Conservation (phyloP, 2,888 invertebrate species). For the Corythucha ciliata region DNA sequence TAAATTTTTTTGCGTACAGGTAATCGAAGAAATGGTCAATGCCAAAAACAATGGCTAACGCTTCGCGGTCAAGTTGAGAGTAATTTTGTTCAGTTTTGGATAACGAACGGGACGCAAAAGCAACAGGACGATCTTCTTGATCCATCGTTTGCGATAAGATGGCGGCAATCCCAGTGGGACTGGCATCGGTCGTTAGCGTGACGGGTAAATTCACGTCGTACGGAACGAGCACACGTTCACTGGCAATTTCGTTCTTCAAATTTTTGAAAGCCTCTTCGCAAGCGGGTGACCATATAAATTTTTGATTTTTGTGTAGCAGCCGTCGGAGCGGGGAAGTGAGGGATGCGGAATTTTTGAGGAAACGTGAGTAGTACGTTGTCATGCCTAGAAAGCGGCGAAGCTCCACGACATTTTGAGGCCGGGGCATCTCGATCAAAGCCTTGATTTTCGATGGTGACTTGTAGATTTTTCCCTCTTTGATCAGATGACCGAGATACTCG, state of each 20-base stretch:
- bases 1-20: constrained; percentile 7
- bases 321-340: constrained; percentile 1
- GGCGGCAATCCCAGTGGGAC: constrained; percentile 22
- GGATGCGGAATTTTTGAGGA: constrained; percentile 12
- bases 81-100: constrained; percentile 21
- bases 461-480: constrained; percentile 16
- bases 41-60: constrained; percentile 9
- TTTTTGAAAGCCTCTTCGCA: constrained; percentile 31
- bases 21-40: constrained; percentile 15
- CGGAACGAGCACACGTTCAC: constrained; percentile 11
- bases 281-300: constrained; percentile 24
- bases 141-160: constrained; percentile 21
- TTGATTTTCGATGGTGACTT: constrained; percentile 10
- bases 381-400: constrained; percentile 15
- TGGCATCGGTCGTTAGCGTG: constrained; percentile 26
- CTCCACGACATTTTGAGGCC: constrained; percentile 20
- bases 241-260: constrained; percentile 31
- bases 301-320: background rate
- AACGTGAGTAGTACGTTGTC: constrained; percentile 10
- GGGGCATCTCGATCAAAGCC: constrained; percentile 20
- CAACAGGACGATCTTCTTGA: constrained; percentile 16
- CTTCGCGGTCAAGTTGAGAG: constrained; percentile 5
- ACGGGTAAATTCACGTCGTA: constrained; percentile 31
- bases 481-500: constrained; percentile 21
- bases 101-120: constrained; percentile 32